These are phyloP conservation scores for Tetranychus piercei DNA, from an alignment of 2,888 invertebrate genomes.

Conservation along the genomic window DNA sequence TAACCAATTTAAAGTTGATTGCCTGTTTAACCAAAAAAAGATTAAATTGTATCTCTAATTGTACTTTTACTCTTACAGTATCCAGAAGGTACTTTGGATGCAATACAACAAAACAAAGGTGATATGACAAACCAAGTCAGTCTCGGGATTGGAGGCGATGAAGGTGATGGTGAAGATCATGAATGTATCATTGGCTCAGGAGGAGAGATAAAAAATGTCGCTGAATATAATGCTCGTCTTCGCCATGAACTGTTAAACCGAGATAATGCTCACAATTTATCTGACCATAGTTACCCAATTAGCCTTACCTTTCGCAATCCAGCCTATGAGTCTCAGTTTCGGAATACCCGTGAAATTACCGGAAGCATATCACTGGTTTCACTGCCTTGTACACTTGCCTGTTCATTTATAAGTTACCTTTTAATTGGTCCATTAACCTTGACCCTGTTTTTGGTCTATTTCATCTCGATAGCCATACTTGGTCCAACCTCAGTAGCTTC, in stretches of 20 bases:
- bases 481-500: slow-evolving; percentile 33
- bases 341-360: slow-evolving; percentile 32
- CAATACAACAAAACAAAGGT: slow-evolving; percentile 19
- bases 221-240: slow-evolving; percentile 59
- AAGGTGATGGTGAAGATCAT: neutral
- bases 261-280: slow-evolving; percentile 54
- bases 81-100: slow-evolving; percentile 29
- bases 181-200: slow-evolving; percentile 11
- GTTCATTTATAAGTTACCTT: slow-evolving; percentile 30
- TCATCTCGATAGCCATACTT: slow-evolving; percentile 32
- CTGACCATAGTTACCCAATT: slow-evolving; percentile 47
- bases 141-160: neutral
- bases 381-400: slow-evolving; percentile 30
- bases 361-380: slow-evolving; percentile 31
- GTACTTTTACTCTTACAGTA: slow-evolving; percentile 24
- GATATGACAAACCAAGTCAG: neutral
- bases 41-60: too few relatives aligned
- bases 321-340: slow-evolving; percentile 48
- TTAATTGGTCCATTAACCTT: slow-evolving; percentile 30
- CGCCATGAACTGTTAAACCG: slow-evolving; percentile 64
- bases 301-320: slow-evolving; percentile 47
- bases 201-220: slow-evolving; percentile 29
- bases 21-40: too few relatives aligned
- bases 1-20: too few relatives aligned
- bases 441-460: slow-evolving; percentile 30